Conservation (phyloP, 1,140 invertebrate genomes). For the Probaryconus sp. region DNA sequence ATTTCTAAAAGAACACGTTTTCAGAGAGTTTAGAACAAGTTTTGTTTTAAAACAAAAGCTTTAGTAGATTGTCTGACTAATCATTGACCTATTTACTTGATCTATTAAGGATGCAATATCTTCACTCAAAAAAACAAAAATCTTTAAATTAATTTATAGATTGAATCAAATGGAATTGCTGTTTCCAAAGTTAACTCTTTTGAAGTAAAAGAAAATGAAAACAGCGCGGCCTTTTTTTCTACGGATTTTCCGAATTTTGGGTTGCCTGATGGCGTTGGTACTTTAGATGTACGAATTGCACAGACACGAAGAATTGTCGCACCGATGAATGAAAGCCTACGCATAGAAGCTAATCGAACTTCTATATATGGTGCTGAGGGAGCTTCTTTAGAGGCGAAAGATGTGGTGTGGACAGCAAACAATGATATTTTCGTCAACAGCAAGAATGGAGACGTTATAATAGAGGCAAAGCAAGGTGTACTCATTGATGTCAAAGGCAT, state of each 20-base stretch:
- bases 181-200: constrained; percentile 84
- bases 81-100: too few relatives aligned
- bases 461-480: constrained; percentile 85
- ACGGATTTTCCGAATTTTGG: constrained; percentile 86
- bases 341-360: constrained; percentile 82
- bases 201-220: constrained; percentile 82
- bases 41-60: too few relatives aligned
- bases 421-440: constrained; percentile 88
- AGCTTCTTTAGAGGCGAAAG: constrained; percentile 80
- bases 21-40: too few relatives aligned
- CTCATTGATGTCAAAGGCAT: constrained; percentile 85
- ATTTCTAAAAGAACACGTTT: too few relatives aligned
- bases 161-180: constrained; percentile 80
- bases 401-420: constrained; percentile 85
- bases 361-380: constrained; percentile 84
- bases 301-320: constrained; percentile 86
- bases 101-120: too few relatives aligned
- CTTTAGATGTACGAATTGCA: constrained; percentile 83
- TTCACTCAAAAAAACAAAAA: too few relatives aligned
- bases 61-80: too few relatives aligned
- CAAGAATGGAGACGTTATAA: constrained; percentile 86
- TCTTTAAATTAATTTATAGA: constrained; percentile 42
- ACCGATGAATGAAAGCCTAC: constrained; percentile 83
- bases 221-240: constrained; percentile 83
- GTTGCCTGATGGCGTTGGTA: constrained; percentile 83